Conservation (phyloP, 2,888 invertebrate genomes). For the Octonoba sinensis region DNA sequence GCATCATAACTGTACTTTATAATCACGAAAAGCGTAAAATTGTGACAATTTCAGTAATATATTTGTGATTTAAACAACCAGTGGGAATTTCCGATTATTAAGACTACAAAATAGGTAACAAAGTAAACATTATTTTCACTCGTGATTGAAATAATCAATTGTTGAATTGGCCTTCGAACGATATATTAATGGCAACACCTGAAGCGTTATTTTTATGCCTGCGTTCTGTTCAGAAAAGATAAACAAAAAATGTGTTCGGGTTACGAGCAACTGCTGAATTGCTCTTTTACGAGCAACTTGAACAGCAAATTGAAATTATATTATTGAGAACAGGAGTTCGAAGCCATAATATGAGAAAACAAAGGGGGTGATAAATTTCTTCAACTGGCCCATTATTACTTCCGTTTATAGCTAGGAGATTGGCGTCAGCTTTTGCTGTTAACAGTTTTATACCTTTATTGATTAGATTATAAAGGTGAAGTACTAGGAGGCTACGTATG, state of each 20-base stretch:
- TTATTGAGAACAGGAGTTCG: conserved; percentile 47
- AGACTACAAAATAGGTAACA: too few species aligned
- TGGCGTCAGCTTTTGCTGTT: conserved; percentile 39
- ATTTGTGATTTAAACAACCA: too few species aligned
- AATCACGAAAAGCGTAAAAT: too few species aligned
- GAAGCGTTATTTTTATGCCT: conserved; percentile 30
- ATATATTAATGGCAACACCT: conserved; percentile 37
- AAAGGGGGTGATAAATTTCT: conserved; percentile 52
- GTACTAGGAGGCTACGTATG: neutral
- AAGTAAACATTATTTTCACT: too few species aligned
- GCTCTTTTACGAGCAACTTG: conserved; percentile 50
- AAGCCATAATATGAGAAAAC: conserved; percentile 45
- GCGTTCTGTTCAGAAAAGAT: conserved; percentile 19
- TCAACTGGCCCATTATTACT: conserved; percentile 54
- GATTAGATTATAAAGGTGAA: conserved; percentile 44
- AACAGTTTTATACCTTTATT: conserved; percentile 58
- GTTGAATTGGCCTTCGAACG: conserved; percentile 22
- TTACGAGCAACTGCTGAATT: conserved; percentile 33
- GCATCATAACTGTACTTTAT: too few species aligned
- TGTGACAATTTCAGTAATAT: too few species aligned
- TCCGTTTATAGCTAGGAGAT: conserved; percentile 44
- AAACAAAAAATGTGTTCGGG: conserved; percentile 2
- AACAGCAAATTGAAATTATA: conserved; percentile 58
- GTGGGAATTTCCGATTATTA: too few species aligned
- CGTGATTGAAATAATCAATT: neutral